Conservation (phyloP, 2,888 invertebrate genomes). For the Desoria tigrina region DNA sequence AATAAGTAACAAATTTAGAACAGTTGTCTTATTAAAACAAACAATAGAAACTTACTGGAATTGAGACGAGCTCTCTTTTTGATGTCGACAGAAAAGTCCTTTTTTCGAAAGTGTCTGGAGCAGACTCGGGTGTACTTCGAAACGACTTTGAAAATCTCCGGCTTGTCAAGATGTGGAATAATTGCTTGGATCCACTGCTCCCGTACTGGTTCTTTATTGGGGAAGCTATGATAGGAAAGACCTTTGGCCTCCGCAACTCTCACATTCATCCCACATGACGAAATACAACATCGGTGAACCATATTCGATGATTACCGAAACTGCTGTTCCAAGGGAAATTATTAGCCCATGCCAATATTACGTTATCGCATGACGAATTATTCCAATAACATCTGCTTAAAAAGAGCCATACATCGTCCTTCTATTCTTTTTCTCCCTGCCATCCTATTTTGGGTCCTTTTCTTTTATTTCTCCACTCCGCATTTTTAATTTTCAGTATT, state of each 20-base stretch:
- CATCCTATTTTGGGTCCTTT: too few species aligned
- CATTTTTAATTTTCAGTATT: too few species aligned
- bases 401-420: too few species aligned
- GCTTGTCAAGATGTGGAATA: slow-evolving; percentile 52
- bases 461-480: too few species aligned
- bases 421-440: too few species aligned
- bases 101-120: slow-evolving; percentile 52
- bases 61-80: slow-evolving; percentile 52
- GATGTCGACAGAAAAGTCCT: slow-evolving; percentile 51
- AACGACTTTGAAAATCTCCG: slow-evolving; percentile 50
- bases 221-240: slow-evolving; percentile 51
- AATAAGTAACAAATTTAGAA: neutral
- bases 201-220: slow-evolving; percentile 47
- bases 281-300: slow-evolving; percentile 53
- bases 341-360: too few species aligned
- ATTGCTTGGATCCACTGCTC: slow-evolving; percentile 52
- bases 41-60: slow-evolving; percentile 43
- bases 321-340: neutral
- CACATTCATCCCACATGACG: slow-evolving; percentile 53
- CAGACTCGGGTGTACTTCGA: slow-evolving; percentile 52
- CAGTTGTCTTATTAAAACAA: neutral
- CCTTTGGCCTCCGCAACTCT: slow-evolving; percentile 52
- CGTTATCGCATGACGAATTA: too few species aligned
- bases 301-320: slow-evolving; percentile 28
- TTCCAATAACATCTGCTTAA: too few species aligned